Percentiles rank a stretch among this genome's conserved stretches.
Evolutionary conservation across 2,113 vertebrate genomes (phyloP).

Genomic region (Emydocephalus ijimae): DNA sequence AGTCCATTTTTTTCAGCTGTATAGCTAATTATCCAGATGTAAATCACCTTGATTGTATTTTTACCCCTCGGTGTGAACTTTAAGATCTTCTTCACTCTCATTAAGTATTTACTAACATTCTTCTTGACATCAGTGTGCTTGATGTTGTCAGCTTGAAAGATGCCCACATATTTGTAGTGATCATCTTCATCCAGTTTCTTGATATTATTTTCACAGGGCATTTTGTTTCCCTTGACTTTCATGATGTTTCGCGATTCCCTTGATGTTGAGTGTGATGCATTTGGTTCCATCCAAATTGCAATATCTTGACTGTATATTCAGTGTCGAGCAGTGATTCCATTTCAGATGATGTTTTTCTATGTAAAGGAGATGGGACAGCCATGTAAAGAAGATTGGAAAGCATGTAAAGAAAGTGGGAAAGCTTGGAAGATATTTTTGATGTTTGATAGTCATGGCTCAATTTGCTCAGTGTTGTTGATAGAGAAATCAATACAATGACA

Average conservation of each 20-base stretch:
- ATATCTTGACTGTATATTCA: neutral
- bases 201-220: neutral
- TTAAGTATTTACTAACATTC: neutral
- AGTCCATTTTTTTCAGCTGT: neutral
- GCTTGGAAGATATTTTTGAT: neutral
- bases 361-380: neutral
- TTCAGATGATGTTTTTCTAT: neutral
- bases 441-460: neutral
- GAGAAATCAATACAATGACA: neutral
- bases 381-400: neutral
- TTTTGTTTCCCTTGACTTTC: neutral
- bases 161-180: neutral
- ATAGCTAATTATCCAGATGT: neutral
- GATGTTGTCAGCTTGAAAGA: neutral
- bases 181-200: neutral
- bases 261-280: neutral
- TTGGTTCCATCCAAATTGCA: neutral
- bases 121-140: neutral
- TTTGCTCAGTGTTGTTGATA: neutral
- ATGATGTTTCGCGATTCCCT: neutral
- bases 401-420: neutral
- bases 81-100: neutral
- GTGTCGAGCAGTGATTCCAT: neutral
- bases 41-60: neutral
- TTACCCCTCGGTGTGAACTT: neutral